phyloP scores from a whole-genome alignment of 2,888 invertebrate species.

The Ophion obscuratus region DNA sequence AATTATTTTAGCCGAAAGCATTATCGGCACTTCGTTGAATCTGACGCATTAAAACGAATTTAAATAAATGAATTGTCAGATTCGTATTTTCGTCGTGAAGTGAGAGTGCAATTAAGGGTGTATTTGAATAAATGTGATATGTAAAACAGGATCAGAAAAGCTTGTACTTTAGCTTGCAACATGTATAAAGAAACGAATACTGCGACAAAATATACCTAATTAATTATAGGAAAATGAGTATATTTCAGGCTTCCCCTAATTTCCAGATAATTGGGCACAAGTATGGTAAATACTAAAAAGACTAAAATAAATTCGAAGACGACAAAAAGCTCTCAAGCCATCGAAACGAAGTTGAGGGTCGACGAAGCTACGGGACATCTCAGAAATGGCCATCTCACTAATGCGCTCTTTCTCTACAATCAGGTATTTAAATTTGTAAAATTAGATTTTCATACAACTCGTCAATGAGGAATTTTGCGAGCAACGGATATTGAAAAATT shows the following conservation, averaged over 20 bases:
- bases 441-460: not conserved
- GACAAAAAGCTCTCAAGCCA: conserved; percentile 66
- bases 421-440: conserved; percentile 84
- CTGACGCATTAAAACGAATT: too few species aligned
- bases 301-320: conserved; percentile 51
- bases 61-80: too few species aligned
- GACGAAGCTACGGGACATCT: conserved; percentile 92
- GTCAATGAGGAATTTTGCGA: not conserved
- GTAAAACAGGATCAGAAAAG: too few species aligned
- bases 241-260: not conserved
- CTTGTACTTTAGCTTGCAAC: too few species aligned
- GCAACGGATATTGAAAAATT: too few species aligned
- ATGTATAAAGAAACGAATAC: too few species aligned
- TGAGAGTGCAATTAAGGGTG: too few species aligned
- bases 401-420: conserved; percentile 89
- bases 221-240: not conserved
- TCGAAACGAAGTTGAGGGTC: conserved; percentile 88
- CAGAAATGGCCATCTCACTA: conserved; percentile 90
- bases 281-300: conserved; percentile 58
- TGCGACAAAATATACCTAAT: not conserved
- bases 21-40: too few species aligned
- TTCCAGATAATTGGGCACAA: conserved; percentile 9
- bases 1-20: too few species aligned
- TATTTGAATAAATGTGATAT: too few species aligned
- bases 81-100: too few species aligned